phyloP scores from a whole-genome alignment of 2,113 vertebrate species.

The Equus quagga region DNA sequence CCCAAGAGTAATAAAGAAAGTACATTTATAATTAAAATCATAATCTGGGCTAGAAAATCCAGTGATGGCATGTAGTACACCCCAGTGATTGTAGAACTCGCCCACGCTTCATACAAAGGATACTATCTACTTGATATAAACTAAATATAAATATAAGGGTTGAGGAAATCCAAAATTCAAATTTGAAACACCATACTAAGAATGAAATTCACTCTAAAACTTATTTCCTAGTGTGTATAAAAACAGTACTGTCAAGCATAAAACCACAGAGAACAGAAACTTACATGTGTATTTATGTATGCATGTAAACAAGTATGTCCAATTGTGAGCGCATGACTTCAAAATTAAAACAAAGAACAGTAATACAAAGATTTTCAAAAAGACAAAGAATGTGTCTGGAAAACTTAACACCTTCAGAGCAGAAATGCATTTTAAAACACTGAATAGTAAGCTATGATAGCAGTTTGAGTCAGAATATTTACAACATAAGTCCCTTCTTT shows the following conservation, averaged over 20 bases:
- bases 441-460: background rate
- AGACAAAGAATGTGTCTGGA: background rate
- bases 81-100: background rate
- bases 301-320: background rate
- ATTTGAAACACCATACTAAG: conserved; percentile 40
- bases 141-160: conserved; percentile 22
- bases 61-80: background rate
- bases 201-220: conserved; percentile 38
- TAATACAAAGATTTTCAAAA: background rate
- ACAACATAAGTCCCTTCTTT: background rate
- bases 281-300: background rate
- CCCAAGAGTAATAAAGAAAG: conserved; percentile 20
- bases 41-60: conserved; percentile 2
- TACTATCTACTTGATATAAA: conserved; percentile 39
- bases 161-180: conserved; percentile 42
- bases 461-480: background rate
- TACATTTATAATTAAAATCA: conserved; percentile 52
- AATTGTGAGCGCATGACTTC: background rate
- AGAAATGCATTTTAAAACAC: conserved; percentile 34
- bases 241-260: conserved; percentile 19
- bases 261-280: background rate
- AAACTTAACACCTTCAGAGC: conserved; percentile 41
- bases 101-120: background rate
- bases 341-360: conserved; percentile 52
- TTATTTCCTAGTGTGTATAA: conserved; percentile 12